Conservation (phyloP, 2,797 vertebrate genomes). For the Lophotriccus pileatus region DNA sequence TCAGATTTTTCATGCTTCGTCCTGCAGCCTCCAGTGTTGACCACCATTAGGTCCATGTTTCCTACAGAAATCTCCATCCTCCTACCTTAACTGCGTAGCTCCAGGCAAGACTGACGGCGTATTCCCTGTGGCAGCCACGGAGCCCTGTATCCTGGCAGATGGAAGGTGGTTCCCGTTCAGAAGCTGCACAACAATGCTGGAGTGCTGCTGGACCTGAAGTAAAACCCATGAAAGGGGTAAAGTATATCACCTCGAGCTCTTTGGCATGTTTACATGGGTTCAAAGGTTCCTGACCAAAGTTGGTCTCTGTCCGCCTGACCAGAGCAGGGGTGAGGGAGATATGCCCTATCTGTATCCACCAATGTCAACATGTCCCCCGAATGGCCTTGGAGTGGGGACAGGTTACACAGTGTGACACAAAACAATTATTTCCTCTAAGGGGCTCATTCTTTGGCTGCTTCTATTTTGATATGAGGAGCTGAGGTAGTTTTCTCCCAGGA, state of each 20-base stretch:
- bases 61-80: fast-evolving
- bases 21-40: neutral
- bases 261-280: neutral
- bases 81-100: fast-evolving
- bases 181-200: neutral
- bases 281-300: neutral
- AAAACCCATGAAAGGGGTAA: neutral
- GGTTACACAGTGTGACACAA: neutral
- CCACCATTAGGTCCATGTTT: neutral
- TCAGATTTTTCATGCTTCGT: neutral
- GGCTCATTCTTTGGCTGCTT: neutral
- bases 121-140: neutral
- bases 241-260: neutral
- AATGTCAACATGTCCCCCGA: neutral
- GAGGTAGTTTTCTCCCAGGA: neutral
- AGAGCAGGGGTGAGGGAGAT: neutral
- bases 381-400: neutral
- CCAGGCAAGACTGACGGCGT: fast-evolving
- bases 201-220: neutral
- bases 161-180: neutral
- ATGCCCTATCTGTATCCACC: neutral
- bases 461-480: neutral
- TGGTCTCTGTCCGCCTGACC: neutral
- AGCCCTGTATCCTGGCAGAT: fast-evolving
- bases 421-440: neutral